These are phyloP conservation scores for Archocentrus centrarchus DNA, from an alignment of 2,113 vertebrate genomes.

Conservation along the genomic window DNA sequence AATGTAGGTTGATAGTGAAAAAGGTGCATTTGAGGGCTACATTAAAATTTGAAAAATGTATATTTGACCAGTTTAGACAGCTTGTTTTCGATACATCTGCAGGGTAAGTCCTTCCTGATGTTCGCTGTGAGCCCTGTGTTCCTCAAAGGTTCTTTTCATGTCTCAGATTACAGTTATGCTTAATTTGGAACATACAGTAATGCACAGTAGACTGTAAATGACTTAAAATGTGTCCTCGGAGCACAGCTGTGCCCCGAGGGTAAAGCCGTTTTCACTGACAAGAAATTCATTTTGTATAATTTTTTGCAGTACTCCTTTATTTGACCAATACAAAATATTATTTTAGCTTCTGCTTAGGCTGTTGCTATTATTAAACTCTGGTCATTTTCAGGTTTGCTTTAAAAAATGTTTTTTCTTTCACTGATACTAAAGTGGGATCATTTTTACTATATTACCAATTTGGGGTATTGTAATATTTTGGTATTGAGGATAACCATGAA, in stretches of 20 bases:
- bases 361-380: background rate
- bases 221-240: constrained; percentile 24
- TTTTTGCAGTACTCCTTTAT: background rate
- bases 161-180: constrained; percentile 50
- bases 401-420: background rate
- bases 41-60: constrained; percentile 4
- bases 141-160: constrained; percentile 26
- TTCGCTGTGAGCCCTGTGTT: constrained; percentile 11
- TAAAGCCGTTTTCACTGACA: background rate
- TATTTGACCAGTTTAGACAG: constrained; percentile 26
- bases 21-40: background rate
- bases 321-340: background rate
- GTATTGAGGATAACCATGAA: background rate
- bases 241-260: background rate
- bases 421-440: background rate
- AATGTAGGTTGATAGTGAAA: background rate
- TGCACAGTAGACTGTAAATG: constrained; percentile 13
- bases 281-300: background rate
- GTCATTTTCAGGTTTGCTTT: background rate
- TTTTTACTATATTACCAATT: background rate
- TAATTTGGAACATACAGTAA: constrained; percentile 48
- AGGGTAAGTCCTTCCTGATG: constrained; percentile 49
- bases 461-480: background rate
- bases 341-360: background rate
- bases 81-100: constrained; percentile 28